Evolutionary conservation across 1,140 invertebrate genomes (phyloP), one percentile per base, ranked within the genome.

Genomic region (Drosophila ogumai): DNA sequence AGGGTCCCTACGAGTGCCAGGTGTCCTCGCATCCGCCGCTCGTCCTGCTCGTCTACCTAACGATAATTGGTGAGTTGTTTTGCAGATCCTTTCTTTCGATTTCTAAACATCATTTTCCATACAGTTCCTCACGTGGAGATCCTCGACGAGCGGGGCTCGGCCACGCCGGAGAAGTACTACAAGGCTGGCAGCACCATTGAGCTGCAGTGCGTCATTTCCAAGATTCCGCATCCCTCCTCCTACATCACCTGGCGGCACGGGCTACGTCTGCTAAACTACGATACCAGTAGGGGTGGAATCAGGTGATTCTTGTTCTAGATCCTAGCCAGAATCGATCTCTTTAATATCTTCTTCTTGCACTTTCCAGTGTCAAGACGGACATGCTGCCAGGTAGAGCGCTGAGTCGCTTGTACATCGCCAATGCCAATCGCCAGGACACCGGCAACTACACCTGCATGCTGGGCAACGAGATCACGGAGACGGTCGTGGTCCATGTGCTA

Each of bases 141-240:
- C 81, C 94, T 97, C 22, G 97, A 97, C 84, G 96, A 97, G 79
- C 94, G 96, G 74, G 96, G 96, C 28, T 94, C 95, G 32, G 94
- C 95, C n/a, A 95, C 96, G 6, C 95, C 95, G 66, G 96, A 97
- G 93, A 97, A 97, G 93, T 96, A 96, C 93, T 97, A 97, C 94
- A 97, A 97, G 93, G 96, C 96, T 66, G 96, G 96, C 47, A 97
- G 96, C 80, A 97, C 96, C 71, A 97, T 97, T 88, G 96, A 97
- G 91, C 94, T 97, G 63, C 95, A 96, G 78, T 97, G 97, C 91
- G 95, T 96, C 77, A 96, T 97, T 87, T 96, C 95, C 81, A 95
- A 96, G 93, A 96, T 96, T 77, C 96, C 95, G 60, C 93, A 97
- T 90, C 94, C 97, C 86, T 94, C 96, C 88, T 94, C 95, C 52